Evolutionary conservation across 2,113 vertebrate species (phyloP).

Genomic region (Xerus inauris): DNA sequence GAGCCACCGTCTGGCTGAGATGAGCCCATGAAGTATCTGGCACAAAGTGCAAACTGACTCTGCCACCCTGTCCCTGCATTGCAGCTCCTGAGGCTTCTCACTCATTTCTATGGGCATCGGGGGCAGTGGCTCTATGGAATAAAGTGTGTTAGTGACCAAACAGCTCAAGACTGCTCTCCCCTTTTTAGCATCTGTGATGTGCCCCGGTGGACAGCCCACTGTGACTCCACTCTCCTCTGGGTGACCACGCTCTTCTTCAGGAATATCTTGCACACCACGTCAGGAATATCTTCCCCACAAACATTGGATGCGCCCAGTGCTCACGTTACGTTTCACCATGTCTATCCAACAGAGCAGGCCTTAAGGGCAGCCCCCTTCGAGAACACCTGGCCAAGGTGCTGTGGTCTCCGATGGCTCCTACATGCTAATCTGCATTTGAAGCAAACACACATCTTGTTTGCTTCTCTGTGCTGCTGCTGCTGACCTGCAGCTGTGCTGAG

Average conservation of each 20-base stretch:
- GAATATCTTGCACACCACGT: background rate
- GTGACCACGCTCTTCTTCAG: background rate
- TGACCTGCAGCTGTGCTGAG: background rate
- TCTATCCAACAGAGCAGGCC: background rate
- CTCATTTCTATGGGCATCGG: no score
- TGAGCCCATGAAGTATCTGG: rapidly evolving
- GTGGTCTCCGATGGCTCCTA: background rate
- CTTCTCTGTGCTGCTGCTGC: background rate
- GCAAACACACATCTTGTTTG: background rate
- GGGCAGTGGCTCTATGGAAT: background rate
- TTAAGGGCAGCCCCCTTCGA: background rate
- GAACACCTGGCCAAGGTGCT: background rate
- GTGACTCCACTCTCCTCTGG: background rate
- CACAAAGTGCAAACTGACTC: background rate
- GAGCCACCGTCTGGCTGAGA: background rate
- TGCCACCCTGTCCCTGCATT: no score
- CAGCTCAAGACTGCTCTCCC: rapidly evolving
- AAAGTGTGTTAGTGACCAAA: background rate
- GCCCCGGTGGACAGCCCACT: rapidly evolving
- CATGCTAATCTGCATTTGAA: background rate
- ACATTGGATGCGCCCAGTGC: rapidly evolving
- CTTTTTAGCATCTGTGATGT: background rate
- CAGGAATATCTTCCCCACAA: background rate
- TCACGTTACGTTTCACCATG: background rate
- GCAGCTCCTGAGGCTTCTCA: background rate